Base-by-base conservation (phyloP, 2,888 invertebrate genomes). In the Venusia cambrica region DNA sequence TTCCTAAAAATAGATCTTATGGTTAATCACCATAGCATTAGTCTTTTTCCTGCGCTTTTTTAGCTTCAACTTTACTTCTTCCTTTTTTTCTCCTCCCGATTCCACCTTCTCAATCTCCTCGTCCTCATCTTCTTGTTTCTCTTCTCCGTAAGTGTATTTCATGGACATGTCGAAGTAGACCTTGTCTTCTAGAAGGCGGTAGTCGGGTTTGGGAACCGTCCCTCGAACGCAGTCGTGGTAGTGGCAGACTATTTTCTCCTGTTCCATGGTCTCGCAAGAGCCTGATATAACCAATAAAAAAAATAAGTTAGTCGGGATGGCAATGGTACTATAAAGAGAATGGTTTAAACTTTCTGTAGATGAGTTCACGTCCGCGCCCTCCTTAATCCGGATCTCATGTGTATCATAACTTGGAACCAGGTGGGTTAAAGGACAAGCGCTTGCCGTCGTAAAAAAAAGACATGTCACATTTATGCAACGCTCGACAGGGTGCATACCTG, bases 191-290 rank as follows among this genome's bases (percentile, higher is more conserved):
- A 87, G 79, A 20, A 85, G 51, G 0, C 77, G 57, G 45, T 87
- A 88, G 53, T 87, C 85, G 0, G 80, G 76, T 37, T 76, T 81
- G 0, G 64, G 50, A 1, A 84, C 52, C 1, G 84, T 85, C 1
- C 85, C 87, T 25, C 89, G 68, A 4, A 90, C 57, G 48, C 87
- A 89, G 59, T 91, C 91, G 60, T 89, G 87, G 62, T 90, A 92
- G 38, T 77, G 73, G 21, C 83, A 76, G 0, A 91, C 89, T n/a
- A 85, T 83, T 39, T 88, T 87, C 48, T 91, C 91, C 62, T 91
- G 91, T 39, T 88, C 88, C 33, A 81, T 81, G 0, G 91, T 91
- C 62, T 91, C 91, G 31, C 91, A 88, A 1, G 91, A 91, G 10
- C 91, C 90, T 58, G 87, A 1, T 50, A 52, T 7, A 34, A n/a